These are phyloP conservation scores for Cyprinodon variegatus DNA, from an alignment of 2,113 vertebrate genomes.

Conservation along the genomic window DNA sequence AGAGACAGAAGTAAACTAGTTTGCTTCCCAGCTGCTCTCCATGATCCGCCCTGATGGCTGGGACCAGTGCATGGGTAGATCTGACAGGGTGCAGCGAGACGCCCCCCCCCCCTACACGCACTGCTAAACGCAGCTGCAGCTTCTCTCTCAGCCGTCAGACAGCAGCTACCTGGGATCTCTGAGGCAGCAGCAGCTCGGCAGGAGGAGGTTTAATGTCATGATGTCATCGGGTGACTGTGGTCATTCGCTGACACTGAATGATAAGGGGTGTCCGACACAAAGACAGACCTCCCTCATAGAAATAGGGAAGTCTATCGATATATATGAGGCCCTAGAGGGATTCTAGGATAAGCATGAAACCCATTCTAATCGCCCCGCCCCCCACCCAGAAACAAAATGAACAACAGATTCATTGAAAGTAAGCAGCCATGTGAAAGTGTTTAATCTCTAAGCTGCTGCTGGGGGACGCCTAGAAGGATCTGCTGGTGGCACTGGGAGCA, in stretches of 20 bases:
- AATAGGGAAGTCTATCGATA: constrained; percentile 11
- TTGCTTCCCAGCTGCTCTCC: not conserved
- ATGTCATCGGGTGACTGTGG: not conserved
- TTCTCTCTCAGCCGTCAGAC: constrained; percentile 33
- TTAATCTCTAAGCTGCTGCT: constrained; percentile 64
- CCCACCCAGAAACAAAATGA: constrained; percentile 34
- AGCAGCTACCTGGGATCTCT: constrained; percentile 44
- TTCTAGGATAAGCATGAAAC: constrained; percentile 11
- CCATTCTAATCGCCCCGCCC: constrained; percentile 15
- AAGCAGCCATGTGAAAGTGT: constrained; percentile 73
- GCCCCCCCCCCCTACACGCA: constrained; percentile 30
- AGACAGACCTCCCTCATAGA: constrained; percentile 18
- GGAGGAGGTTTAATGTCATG: not conserved
- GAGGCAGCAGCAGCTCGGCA: not conserved
- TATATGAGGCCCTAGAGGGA: not conserved
- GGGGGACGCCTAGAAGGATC: constrained; percentile 46
- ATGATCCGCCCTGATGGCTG: constrained; percentile 4
- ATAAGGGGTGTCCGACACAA: not conserved
- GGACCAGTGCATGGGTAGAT: constrained; percentile 28
- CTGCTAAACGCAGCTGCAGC: constrained; percentile 42
- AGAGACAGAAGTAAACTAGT: constrained; percentile 4
- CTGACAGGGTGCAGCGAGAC: constrained; percentile 37
- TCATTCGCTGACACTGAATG: not conserved
- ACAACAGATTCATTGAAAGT: constrained; percentile 43
- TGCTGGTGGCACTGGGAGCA: constrained; percentile 38